phyloP scores from a whole-genome alignment of 1,140 invertebrate genomes.

The Aphis gossypii region DNA sequence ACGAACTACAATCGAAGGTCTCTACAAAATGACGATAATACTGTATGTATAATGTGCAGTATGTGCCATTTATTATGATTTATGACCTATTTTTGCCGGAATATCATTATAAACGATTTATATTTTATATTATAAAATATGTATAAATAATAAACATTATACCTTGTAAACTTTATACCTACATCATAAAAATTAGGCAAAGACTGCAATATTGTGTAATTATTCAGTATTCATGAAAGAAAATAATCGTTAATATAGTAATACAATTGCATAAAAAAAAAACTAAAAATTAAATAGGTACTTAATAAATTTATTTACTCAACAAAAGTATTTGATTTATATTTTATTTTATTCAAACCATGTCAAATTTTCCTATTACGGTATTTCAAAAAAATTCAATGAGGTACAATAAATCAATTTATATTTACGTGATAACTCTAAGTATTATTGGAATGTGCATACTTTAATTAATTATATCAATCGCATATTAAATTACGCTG shows the following conservation, averaged over 20 bases:
- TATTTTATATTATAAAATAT: not conserved
- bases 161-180: not conserved
- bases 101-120: not conserved
- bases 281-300: not conserved
- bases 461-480: not conserved
- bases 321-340: not conserved
- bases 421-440: not conserved
- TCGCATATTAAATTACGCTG: not conserved
- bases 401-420: not conserved
- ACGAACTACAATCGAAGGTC: not conserved
- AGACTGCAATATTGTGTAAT: not conserved
- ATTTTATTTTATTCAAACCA: not conserved
- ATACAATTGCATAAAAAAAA: not conserved
- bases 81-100: not conserved
- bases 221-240: not conserved
- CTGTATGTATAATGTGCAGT: not conserved
- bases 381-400: not conserved
- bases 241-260: not conserved
- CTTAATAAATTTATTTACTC: not conserved
- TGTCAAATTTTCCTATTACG: not conserved
- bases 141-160: not conserved
- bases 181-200: not conserved
- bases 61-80: conserved; percentile 9
- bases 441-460: not conserved
- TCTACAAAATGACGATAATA: not conserved